phyloP scores from a whole-genome alignment of 2,888 invertebrate species.

The Thyatira batis region DNA sequence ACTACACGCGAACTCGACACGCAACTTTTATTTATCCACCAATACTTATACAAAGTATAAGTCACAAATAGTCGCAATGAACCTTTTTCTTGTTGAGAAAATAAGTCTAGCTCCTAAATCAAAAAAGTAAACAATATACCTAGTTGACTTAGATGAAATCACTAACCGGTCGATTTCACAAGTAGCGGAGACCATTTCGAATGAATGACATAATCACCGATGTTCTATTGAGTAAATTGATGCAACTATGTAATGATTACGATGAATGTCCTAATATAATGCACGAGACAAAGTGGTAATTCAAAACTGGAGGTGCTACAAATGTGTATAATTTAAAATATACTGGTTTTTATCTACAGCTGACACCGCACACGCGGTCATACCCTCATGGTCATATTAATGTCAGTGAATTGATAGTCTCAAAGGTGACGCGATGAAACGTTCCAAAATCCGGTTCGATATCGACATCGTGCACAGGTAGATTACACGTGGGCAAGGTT shows the following conservation, averaged over 20 bases:
- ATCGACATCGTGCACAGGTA: slow-evolving; percentile 45
- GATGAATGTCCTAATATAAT: slow-evolving; percentile 4
- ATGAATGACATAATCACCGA: slow-evolving; percentile 45
- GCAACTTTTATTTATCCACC: slow-evolving; percentile 29
- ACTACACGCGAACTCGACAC: slow-evolving; percentile 42
- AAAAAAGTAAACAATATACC: not conserved
- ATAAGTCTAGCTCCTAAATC: slow-evolving; percentile 7
- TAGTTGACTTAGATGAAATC: slow-evolving; percentile 44
- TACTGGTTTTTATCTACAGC: not conserved
- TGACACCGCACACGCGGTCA: slow-evolving; percentile 32
- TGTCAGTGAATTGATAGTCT: slow-evolving; percentile 50
- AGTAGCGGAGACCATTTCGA: slow-evolving; percentile 38
- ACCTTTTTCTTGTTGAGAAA: not conserved
- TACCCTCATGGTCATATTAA: slow-evolving; percentile 60
- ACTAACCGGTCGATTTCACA: slow-evolving; percentile 46
- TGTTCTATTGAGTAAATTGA: slow-evolving; percentile 36
- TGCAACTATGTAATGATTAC: slow-evolving; percentile 34
- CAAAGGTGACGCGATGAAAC: slow-evolving; percentile 40
- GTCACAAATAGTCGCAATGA: slow-evolving; percentile 5
- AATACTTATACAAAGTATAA: slow-evolving; percentile 18
- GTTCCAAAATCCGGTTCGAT: slow-evolving; percentile 52
- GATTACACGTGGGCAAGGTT: slow-evolving; percentile 54
- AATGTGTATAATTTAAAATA: not conserved
- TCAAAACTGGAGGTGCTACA: slow-evolving; percentile 23
- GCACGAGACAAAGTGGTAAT: slow-evolving; percentile 8